Base-by-base conservation (phyloP, 2,113 vertebrate genomes). In the Balaenoptera acutorostrata region DNA sequence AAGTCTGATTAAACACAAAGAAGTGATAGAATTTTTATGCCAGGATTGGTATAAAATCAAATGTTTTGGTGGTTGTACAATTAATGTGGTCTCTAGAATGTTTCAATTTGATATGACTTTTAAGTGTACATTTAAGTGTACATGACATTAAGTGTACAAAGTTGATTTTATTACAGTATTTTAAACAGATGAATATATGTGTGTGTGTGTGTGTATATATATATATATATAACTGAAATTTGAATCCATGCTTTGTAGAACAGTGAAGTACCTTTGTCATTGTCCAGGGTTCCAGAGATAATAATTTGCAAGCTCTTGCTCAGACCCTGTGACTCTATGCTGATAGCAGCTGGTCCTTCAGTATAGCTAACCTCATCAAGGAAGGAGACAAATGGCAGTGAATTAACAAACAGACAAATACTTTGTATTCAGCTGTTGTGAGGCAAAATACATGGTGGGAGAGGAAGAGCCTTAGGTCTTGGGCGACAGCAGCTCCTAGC, bases 1-100 rank as follows among this genome's bases (percentile, higher is more conserved):
- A 87, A 92, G 7, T 92, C 46, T 86, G 96, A 91, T 27, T 89
- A 86, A 86, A 80, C 44, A 77, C 36, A 74, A 81, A 78, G n/a
- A 95, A 82, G 66, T 78, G 66, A 92, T 59, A 39, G 64, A 18
- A 33, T 31, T 78, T 96, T 94, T 83, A 57, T 82, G 41, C 29
- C 29, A 46, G 31, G 61, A 83, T 87, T 97, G 94, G 8, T 68
- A 88, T 61, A 90, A 82, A 89, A 95, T 90, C 20, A 77, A 44
- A 41, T 6, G 29, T 57, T 69, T 96, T 71, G 82, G 33, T 71
- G 44, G 15, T 77, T 83, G 25, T 33, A 68, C 25, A 59, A 84
- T 75, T 90, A 85, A 86, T 72, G 25, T 23, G 25, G 9, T 77
- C n/a, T 96, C 49, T 49, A 59, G 46, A 68, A 49, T 61, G 8